Conservation (phyloP, 2,113 vertebrate genomes). For the Ifrita kowaldi region DNA sequence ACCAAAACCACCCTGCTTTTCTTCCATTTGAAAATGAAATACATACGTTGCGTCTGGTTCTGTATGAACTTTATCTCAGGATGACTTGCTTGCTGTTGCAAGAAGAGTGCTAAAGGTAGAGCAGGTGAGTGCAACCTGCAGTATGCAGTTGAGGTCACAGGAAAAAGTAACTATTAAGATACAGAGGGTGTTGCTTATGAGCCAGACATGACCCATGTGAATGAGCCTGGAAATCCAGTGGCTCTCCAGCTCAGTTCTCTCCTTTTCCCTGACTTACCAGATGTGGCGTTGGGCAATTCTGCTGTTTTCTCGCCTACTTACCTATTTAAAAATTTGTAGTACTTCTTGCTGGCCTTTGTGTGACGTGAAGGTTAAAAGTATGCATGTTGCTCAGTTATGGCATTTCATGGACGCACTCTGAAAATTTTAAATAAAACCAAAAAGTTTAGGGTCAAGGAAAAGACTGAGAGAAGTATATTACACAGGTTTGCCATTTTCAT, state of each 20-base stretch:
- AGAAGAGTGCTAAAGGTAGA: background rate
- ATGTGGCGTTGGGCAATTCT: background rate
- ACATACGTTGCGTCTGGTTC: background rate
- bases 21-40: background rate
- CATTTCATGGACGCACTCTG: background rate
- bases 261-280: background rate
- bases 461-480: background rate
- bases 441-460: background rate
- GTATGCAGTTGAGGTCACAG: background rate
- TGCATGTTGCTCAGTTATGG: background rate
- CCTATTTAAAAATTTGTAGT: background rate
- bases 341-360: background rate
- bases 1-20: background rate
- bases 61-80: background rate
- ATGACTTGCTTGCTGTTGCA: background rate
- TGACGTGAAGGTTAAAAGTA: background rate
- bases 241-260: background rate
- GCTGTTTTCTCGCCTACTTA: background rate
- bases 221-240: background rate
- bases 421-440: background rate
- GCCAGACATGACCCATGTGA: background rate
- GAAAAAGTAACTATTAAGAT: background rate
- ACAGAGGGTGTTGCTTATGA: background rate
- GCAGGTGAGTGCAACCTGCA: background rate
- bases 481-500: background rate